Evolutionary conservation across 2,888 invertebrate species (phyloP), one percentile per base, ranked within the genome.

Genomic region (Drosophila rellima): DNA sequence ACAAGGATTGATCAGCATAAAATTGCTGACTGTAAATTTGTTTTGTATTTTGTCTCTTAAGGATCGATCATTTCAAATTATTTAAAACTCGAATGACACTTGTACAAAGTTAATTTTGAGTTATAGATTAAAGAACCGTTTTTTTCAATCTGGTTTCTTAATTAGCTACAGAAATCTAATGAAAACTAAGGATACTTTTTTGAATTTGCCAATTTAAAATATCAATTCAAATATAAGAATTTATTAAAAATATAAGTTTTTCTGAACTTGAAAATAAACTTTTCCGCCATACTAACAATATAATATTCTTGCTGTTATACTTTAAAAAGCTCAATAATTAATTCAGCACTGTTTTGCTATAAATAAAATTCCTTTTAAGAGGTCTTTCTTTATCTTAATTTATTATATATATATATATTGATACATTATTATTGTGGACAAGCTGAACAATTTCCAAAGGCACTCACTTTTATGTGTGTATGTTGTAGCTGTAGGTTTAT

Each of bases 1-100:
- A n/a, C 52, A 35, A 64, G 75, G 47, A 74, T 74, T 59, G 72
- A 65, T 55, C 72, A 17, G 15, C 7, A 26, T 45, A 23, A 20
- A 45, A 37, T 40, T 57, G 20, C 48, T 45, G 69, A 54, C 74
- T 57, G 35, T 54, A 37, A 68, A 67, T 39, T 50, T 31, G 3
- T 8, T 47, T 60, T 33, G 33, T 33, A 15, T 37, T 61, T 37
- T 15, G n/a, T 26, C 20, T 23, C 4, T 13, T 3, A 20, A 23
- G 35, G 23, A 26, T 56, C 45, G 13, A 45, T 56, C 17, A 37
- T 10, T 35, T 23, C 3, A 18, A 45, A 13, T 45, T 56, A 13
- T 8, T 11, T 15, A 6, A 2, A 35, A 50, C n/a, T 10, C 18
- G 8, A 50, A 33, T 50, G 35, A 20, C 13, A 31, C 48, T 33